These are phyloP conservation scores for Cerastoderma edule DNA, from an alignment of 2,888 invertebrate species.

Conservation along the genomic window DNA sequence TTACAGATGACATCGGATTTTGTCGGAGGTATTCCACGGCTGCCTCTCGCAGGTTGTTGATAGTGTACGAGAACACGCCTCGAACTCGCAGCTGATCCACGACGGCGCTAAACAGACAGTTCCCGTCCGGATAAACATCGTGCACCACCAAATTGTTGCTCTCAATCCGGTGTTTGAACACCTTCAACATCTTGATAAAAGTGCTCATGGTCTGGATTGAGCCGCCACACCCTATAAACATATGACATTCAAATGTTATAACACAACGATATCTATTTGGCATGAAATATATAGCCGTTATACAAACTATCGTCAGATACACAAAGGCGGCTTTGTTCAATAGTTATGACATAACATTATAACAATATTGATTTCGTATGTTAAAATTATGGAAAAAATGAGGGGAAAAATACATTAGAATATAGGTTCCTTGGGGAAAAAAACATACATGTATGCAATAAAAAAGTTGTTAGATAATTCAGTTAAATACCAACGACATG, in stretches of 20 bases:
- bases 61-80: constrained; percentile 42
- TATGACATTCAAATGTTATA: neutral
- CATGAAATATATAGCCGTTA: no score
- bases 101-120: constrained; percentile 54
- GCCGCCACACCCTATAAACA: constrained; percentile 45
- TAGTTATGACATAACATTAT: no score
- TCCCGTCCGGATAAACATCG: constrained; percentile 55
- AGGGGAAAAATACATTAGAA: no score
- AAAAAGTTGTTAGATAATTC: no score
- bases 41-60: constrained; percentile 31
- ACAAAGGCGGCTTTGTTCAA: no score
- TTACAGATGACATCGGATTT: constrained; percentile 31
- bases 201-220: constrained; percentile 21
- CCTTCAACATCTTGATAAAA: constrained; percentile 31
- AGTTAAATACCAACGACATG: no score
- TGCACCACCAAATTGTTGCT: constrained; percentile 36
- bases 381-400: no score
- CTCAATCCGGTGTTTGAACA: constrained; percentile 18
- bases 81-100: constrained; percentile 49
- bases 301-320: no score
- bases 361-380: no score
- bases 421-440: no score
- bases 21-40: constrained; percentile 46
- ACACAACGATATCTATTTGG: no score
- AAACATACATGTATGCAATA: no score